Evolutionary conservation across 2,113 vertebrate genomes (phyloP).

Genomic region (Cebus imitator): DNA sequence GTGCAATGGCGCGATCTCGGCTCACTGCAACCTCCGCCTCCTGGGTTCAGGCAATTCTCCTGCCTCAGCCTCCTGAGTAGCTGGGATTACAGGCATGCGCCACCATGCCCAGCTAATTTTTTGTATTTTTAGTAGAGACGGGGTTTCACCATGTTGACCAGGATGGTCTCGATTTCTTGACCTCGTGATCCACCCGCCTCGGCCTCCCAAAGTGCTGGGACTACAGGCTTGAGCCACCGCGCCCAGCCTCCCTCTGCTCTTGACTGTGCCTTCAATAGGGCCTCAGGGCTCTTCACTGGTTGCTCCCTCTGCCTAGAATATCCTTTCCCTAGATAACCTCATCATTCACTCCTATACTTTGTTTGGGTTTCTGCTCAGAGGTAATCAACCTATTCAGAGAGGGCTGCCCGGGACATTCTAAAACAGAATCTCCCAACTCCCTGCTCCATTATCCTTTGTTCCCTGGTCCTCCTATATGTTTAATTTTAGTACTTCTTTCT

Average conservation of each 20-base stretch:
- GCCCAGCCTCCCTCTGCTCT: background rate
- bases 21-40: no score
- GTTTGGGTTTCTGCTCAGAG: background rate
- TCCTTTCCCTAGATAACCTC: background rate
- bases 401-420: background rate
- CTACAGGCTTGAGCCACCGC: no score
- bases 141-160: no score
- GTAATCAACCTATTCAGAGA: background rate
- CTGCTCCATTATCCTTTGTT: background rate
- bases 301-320: background rate
- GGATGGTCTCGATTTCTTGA: no score
- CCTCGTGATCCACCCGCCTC: no score
- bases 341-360: fast-evolving
- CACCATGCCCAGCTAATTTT: no score
- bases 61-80: no score
- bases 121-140: no score
- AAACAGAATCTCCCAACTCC: background rate
- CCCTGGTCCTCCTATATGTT: background rate
- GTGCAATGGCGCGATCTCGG: no score
- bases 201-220: no score
- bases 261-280: background rate
- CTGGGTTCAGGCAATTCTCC: no score
- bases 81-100: no score
- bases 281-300: background rate
- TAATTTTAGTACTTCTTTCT: background rate